These are phyloP conservation scores for Leucania comma DNA, from an alignment of 2,888 invertebrate species.

Conservation along the genomic window DNA sequence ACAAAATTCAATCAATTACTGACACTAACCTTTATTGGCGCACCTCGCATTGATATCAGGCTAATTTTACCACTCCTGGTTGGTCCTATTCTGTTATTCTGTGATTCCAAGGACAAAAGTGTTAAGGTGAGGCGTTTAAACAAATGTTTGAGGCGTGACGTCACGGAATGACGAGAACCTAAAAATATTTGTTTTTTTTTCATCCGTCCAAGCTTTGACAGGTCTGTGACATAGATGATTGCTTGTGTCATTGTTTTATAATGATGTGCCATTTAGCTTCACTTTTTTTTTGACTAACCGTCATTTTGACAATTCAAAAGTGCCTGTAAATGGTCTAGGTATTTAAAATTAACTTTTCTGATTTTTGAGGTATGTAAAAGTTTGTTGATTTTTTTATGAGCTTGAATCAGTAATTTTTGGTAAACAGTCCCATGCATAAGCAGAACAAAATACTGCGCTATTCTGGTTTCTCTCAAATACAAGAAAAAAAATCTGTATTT, in stretches of 20 bases:
- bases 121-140: conserved; percentile 32
- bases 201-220: conserved; percentile 50
- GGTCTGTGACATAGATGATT: conserved; percentile 43
- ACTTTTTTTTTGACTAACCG: too few species aligned
- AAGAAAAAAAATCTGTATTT: too few species aligned
- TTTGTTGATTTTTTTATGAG: background rate
- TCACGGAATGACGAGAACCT: conserved; percentile 31
- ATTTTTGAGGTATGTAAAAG: too few species aligned
- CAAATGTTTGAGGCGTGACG: conserved; percentile 33
- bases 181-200: conserved; percentile 44
- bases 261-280: background rate
- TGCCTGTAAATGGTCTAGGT: too few species aligned
- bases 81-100: background rate
- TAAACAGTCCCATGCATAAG: too few species aligned
- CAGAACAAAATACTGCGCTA: too few species aligned
- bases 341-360: too few species aligned
- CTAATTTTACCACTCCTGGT: conserved; percentile 30
- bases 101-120: conserved; percentile 21
- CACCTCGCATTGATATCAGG: conserved; percentile 38
- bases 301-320: too few species aligned
- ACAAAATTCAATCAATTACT: conserved; percentile 45
- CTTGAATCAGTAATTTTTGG: background rate
- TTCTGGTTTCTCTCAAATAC: too few species aligned
- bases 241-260: conserved; percentile 36
- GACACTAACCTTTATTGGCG: conserved; percentile 30